Evolutionary conservation across 2,888 invertebrate genomes (phyloP).

Genomic region (Nematopogon swammerdamellus): DNA sequence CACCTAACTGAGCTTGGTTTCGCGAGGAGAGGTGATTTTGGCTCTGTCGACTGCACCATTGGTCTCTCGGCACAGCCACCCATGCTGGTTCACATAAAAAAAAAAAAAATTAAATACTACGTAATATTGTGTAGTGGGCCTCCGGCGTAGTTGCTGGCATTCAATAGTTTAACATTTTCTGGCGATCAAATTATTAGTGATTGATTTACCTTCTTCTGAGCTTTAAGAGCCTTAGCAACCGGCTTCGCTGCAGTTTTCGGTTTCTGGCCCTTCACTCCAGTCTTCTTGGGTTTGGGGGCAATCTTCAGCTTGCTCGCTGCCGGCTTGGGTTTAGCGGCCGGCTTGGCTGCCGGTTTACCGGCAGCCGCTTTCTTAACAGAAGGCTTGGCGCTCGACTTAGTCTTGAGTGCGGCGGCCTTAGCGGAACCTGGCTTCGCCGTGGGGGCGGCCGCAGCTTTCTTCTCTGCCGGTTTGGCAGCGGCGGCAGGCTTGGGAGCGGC

Average conservation of each 20-base stretch:
- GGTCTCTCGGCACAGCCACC: no score
- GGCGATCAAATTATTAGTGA: no score
- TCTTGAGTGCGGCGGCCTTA: conserved; percentile 47
- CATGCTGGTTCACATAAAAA: no score
- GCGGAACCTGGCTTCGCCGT: conserved; percentile 52
- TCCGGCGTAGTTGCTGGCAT: no score
- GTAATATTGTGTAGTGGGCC: no score
- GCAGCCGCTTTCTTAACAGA: conserved; percentile 50
- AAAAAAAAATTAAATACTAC: no score
- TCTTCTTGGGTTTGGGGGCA: conserved; percentile 53
- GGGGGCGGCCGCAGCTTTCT: conserved; percentile 34
- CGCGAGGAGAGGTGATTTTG: no score
- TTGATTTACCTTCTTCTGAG: conserved; percentile 82
- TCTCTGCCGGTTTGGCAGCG: conserved; percentile 30
- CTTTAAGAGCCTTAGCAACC: conserved; percentile 77
- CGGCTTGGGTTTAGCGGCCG: conserved; percentile 41
- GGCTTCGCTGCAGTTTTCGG: conserved; percentile 41
- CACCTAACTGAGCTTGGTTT: no score
- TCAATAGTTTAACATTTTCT: no score
- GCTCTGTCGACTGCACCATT: no score
- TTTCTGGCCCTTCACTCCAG: conserved; percentile 54
- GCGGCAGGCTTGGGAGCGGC: conserved; percentile 29
- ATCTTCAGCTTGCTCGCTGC: conserved; percentile 48
- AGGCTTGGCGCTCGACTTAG: conserved; percentile 50
- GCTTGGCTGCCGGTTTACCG: conserved; percentile 31